phyloP scores from a whole-genome alignment of 2,888 invertebrate genomes.

The Alentia gelatinosa region DNA sequence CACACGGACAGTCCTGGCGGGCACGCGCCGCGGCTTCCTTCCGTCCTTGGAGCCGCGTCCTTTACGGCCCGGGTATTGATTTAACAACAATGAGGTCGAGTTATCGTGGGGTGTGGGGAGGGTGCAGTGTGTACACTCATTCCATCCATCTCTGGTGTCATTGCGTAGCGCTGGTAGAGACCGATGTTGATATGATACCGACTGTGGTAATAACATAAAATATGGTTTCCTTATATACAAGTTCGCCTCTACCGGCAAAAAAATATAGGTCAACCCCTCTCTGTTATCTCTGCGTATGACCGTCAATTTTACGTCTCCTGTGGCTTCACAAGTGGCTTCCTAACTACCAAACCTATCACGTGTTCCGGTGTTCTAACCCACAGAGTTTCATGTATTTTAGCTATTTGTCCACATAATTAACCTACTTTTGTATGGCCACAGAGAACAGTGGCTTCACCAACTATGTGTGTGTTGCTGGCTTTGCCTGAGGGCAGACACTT shows the following conservation, averaged over 20 bases:
- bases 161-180: not conserved
- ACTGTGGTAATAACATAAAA: not conserved
- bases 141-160: not conserved
- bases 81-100: conserved; percentile 19
- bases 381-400: no score
- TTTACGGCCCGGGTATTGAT: conserved; percentile 9
- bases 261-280: not conserved
- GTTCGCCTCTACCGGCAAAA: not conserved
- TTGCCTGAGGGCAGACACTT: no score
- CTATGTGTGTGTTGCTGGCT: no score
- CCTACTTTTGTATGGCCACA: no score
- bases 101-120: not conserved
- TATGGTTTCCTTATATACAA: not conserved
- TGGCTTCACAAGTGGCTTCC: not conserved
- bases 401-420: no score
- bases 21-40: not conserved
- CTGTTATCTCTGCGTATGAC: not conserved
- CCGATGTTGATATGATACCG: conserved; percentile 1
- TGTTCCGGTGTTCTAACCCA: no score
- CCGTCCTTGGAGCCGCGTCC: conserved; percentile 8
- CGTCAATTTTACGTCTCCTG: no score
- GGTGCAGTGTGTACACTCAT: not conserved
- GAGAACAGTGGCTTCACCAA: no score
- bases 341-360: no score
- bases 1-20: not conserved